A percentile compares a stretch with the other conserved stretches of the same genome.
Evolutionary conservation across 2,888 invertebrate genomes (phyloP).

Genomic region (Pteria penguin): DNA sequence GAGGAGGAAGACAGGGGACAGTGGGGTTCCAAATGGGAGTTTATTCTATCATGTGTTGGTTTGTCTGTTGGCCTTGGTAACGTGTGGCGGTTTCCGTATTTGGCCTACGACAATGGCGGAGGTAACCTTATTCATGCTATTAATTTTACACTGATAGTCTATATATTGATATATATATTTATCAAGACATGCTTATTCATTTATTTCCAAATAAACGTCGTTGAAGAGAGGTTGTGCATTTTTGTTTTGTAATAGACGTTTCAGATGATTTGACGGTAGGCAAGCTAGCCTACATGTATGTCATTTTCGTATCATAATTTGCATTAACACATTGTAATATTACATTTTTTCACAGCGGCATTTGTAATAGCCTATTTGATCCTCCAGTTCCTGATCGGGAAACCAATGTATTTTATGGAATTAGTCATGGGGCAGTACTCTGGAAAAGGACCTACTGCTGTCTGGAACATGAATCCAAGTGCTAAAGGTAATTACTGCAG

Average conservation of each 20-base stretch:
- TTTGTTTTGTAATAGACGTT: too few species aligned
- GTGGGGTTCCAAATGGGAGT: constrained; percentile 72
- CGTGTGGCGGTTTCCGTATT: constrained; percentile 72
- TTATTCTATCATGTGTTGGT: constrained; percentile 69
- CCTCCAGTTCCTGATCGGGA: constrained; percentile 72
- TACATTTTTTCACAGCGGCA: constrained; percentile 63
- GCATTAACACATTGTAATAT: too few species aligned
- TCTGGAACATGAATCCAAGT: constrained; percentile 73
- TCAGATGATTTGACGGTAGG: too few species aligned
- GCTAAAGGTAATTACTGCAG: constrained; percentile 77
- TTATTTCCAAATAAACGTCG: too few species aligned
- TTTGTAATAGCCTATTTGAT: constrained; percentile 74
- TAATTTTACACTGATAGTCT: too few species aligned
- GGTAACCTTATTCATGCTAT: too few species aligned
- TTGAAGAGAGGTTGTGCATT: too few species aligned
- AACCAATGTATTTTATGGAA: constrained; percentile 76
- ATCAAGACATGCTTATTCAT: too few species aligned
- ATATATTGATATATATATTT: too few species aligned
- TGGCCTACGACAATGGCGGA: constrained; percentile 71
- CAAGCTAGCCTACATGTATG: too few species aligned
- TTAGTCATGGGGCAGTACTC: constrained; percentile 74
- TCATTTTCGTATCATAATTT: too few species aligned
- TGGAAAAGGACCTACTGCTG: constrained; percentile 67
- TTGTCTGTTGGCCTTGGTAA: constrained; percentile 74
- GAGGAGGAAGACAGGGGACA: constrained; percentile 60